Evolutionary conservation across 2,797 vertebrate species (phyloP).

Genomic region (Coccyzus lansbergi): DNA sequence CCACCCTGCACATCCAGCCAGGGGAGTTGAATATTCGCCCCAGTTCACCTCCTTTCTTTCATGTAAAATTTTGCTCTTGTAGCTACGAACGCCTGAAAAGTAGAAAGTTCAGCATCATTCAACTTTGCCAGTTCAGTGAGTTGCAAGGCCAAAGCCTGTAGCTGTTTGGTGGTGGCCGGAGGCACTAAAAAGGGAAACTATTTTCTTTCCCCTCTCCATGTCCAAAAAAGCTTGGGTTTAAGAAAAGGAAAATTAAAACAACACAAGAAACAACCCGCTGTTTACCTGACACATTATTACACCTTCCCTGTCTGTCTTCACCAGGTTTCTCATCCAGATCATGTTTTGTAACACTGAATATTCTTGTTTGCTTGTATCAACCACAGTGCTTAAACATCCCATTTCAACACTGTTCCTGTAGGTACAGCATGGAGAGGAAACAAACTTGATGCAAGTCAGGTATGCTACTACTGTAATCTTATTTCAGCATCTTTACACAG

Average conservation of each 20-base stretch:
- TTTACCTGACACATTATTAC: not conserved
- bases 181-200: not conserved
- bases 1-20: not conserved
- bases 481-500: not conserved
- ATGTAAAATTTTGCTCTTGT: not conserved
- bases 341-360: not conserved
- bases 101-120: not conserved
- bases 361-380: not conserved
- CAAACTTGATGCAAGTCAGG: not conserved
- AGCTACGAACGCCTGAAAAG: not conserved
- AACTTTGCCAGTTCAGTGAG: not conserved
- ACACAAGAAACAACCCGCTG: not conserved
- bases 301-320: not conserved
- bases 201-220: not conserved
- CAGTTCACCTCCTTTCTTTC: not conserved
- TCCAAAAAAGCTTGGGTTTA: not conserved
- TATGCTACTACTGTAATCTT: not conserved
- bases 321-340: not conserved
- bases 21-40: not conserved
- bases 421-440: not conserved
- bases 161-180: not conserved
- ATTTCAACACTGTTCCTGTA: not conserved
- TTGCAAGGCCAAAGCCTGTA: not conserved
- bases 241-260: not conserved
- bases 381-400: not conserved